Percentiles rank a stretch among this genome's conserved stretches.
phyloP scores from a whole-genome alignment of 1,140 invertebrate species.

The Cepaea nemoralis region DNA sequence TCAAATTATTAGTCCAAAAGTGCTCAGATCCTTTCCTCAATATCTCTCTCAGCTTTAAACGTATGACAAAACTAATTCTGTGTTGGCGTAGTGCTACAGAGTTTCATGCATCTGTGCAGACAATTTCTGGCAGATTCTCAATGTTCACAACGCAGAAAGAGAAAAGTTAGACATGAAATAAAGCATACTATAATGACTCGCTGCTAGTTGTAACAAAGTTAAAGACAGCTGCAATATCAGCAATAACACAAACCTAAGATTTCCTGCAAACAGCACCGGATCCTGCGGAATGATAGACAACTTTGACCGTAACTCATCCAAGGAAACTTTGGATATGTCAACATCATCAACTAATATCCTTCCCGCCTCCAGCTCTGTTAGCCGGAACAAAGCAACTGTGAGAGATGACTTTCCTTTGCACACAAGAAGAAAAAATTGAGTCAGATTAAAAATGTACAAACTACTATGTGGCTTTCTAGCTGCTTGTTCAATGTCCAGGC shows the following conservation, averaged over 20 bases:
- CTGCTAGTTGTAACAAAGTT: neutral
- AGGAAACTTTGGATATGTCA: slow-evolving; percentile 64
- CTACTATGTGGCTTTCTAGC: too few species aligned
- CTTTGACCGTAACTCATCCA: slow-evolving; percentile 67
- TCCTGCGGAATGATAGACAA: slow-evolving; percentile 74
- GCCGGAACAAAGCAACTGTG: slow-evolving; percentile 73
- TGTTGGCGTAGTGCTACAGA: too few species aligned
- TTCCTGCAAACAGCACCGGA: slow-evolving; percentile 72
- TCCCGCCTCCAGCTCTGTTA: slow-evolving; percentile 72
- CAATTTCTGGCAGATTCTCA: too few species aligned
- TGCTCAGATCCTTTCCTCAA: too few species aligned
- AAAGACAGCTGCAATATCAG: neutral
- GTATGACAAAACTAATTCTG: too few species aligned
- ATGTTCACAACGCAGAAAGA: neutral
- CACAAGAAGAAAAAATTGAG: neutral
- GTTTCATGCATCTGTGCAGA: too few species aligned
- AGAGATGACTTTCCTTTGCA: slow-evolving; percentile 77
- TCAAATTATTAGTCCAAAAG: too few species aligned
- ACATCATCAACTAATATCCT: slow-evolving; percentile 64
- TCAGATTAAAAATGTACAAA: neutral
- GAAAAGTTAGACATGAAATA: too few species aligned
- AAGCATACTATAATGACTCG: too few species aligned
- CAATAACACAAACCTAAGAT: slow-evolving; percentile 57
- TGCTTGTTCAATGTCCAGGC: too few species aligned
- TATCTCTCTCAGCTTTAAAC: too few species aligned